These are phyloP conservation scores for Oryzias celebensis DNA, from an alignment of 2,113 vertebrate genomes.

Conservation along the genomic window DNA sequence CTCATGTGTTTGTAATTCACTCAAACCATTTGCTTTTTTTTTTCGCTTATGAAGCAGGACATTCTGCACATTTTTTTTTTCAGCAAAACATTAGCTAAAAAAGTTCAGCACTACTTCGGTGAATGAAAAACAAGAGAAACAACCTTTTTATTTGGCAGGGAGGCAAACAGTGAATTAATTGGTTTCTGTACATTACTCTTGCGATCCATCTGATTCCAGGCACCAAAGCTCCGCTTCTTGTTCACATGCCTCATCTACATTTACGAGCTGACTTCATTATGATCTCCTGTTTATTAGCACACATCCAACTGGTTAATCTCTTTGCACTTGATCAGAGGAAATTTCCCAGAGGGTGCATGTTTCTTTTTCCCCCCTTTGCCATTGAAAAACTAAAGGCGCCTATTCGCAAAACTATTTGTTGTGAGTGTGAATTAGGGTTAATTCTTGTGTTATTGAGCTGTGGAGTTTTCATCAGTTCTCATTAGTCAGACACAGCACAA, in stretches of 20 bases:
- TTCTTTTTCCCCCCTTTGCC: conserved; percentile 20
- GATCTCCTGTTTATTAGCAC: conserved; percentile 64
- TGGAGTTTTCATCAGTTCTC: conserved; percentile 65
- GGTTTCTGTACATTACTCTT: conserved; percentile 39
- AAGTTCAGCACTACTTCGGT: conserved; percentile 2
- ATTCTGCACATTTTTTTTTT: conserved; percentile 10
- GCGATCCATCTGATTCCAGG: conserved; percentile 43
- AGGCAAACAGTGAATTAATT: conserved; percentile 34
- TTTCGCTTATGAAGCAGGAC: not conserved
- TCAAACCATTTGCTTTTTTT: too few relatives aligned
- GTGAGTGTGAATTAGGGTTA: conserved; percentile 56
- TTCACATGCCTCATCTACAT: conserved; percentile 64
- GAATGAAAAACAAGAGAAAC: not conserved
- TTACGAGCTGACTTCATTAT: conserved; percentile 62
- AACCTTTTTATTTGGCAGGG: not conserved
- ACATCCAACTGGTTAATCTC: conserved; percentile 70
- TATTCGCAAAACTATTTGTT: conserved; percentile 64
- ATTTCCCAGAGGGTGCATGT: conserved; percentile 62
- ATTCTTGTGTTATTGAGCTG: conserved; percentile 60
- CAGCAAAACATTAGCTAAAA: conserved; percentile 21
- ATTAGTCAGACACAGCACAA: conserved; percentile 43
- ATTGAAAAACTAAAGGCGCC: conserved; percentile 52
- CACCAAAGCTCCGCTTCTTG: conserved; percentile 29
- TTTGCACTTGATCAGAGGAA: conserved; percentile 67
- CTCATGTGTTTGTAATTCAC: too few relatives aligned